phyloP scores from a whole-genome alignment of 2,797 vertebrate genomes.

The Coregonus suidteri region DNA sequence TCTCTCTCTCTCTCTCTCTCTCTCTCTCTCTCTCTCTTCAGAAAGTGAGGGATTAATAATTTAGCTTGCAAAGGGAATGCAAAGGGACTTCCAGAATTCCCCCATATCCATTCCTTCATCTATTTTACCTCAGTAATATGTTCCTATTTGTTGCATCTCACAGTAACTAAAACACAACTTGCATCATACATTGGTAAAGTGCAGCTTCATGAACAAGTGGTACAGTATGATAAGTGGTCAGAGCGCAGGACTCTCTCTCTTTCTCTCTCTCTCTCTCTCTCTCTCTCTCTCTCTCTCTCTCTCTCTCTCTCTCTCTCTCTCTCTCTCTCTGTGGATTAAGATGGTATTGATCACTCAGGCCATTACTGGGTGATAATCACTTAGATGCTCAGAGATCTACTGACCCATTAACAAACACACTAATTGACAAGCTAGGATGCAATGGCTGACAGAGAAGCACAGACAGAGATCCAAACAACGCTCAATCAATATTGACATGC shows the following conservation, averaged over 20 bases:
- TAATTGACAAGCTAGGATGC: slow-evolving; percentile 14
- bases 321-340: slow-evolving; percentile 3
- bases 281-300: not conserved
- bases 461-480: not conserved
- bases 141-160: not conserved
- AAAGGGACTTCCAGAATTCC: slow-evolving; percentile 11
- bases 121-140: not conserved
- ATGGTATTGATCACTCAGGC: slow-evolving; percentile 18
- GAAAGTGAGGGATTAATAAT: slow-evolving; percentile 47
- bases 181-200: not conserved
- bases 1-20: slow-evolving; percentile 6
- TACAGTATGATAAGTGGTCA: not conserved
- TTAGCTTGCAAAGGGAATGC: slow-evolving; percentile 34
- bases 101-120: not conserved
- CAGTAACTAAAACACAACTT: not conserved
- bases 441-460: slow-evolving; percentile 20
- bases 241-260: not conserved
- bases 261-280: not conserved
- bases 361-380: slow-evolving; percentile 22
- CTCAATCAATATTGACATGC: slow-evolving; percentile 5
- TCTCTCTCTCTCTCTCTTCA: slow-evolving; percentile 24
- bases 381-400: slow-evolving; percentile 16
- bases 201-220: not conserved
- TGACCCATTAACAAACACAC: slow-evolving; percentile 21
- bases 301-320: not conserved